Percentiles rank a stretch among this genome's conserved stretches.
Evolutionary conservation across 2,888 invertebrate genomes (phyloP).

Genomic region (Tachina lurida): DNA sequence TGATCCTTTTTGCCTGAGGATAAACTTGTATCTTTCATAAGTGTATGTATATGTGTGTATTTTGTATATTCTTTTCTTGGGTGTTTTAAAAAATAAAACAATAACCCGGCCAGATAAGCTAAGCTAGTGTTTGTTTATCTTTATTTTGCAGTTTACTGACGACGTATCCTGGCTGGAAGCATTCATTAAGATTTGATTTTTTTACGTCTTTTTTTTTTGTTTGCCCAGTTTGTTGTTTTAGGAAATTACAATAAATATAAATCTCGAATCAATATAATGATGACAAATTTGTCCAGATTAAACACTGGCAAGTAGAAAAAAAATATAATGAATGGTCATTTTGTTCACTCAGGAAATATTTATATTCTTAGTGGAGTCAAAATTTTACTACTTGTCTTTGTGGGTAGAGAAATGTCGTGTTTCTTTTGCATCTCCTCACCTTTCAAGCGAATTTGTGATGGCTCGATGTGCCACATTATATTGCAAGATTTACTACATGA

Average conservation of each 20-base stretch:
- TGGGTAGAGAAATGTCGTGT: too few relatives aligned
- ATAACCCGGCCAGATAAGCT: conserved; percentile 46
- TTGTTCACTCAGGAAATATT: not conserved
- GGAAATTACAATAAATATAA: conserved; percentile 67
- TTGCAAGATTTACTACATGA: too few relatives aligned
- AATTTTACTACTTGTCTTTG: too few relatives aligned
- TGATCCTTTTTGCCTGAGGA: conserved; percentile 61
- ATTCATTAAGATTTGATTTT: conserved; percentile 65
- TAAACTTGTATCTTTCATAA: not conserved
- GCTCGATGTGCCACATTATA: too few relatives aligned
- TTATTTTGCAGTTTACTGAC: conserved; percentile 37
- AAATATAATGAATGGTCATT: conserved; percentile 43
- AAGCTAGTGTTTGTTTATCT: conserved; percentile 56
- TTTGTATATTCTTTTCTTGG: conserved; percentile 11
- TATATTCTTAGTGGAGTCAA: too few relatives aligned
- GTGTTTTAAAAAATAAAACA: conserved; percentile 58
- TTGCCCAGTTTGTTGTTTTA: conserved; percentile 45
- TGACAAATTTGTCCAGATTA: conserved; percentile 69
- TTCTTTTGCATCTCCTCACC: too few relatives aligned
- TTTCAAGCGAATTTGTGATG: too few relatives aligned
- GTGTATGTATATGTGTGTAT: not conserved
- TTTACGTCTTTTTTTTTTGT: not conserved
- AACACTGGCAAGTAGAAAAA: conserved; percentile 39
- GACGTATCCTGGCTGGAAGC: conserved; percentile 64
- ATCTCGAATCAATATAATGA: conserved; percentile 70